phyloP scores from a whole-genome alignment of 2,888 invertebrate genomes.

The Caenorhabditis becei region DNA sequence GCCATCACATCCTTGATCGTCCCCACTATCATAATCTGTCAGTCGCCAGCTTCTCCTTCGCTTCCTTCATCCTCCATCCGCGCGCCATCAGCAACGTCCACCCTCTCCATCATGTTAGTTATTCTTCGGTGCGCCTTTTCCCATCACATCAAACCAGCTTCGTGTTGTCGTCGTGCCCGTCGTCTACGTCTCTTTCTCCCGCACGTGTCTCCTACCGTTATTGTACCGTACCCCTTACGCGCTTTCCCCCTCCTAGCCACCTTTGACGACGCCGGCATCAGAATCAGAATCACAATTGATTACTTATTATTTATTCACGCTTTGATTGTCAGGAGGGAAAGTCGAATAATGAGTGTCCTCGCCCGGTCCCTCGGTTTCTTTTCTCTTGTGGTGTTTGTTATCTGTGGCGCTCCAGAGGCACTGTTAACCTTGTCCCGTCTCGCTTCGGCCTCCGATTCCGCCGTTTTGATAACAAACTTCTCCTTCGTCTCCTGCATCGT shows the following conservation, averaged over 20 bases:
- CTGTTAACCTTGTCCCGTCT: constrained; percentile 49
- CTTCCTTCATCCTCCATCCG: constrained; percentile 29
- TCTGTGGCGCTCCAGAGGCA: constrained; percentile 27
- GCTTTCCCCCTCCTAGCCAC: constrained; percentile 18
- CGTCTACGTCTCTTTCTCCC: constrained; percentile 27
- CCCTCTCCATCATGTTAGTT: constrained; percentile 59
- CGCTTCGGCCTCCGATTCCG: constrained; percentile 26
- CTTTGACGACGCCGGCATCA: constrained; percentile 27
- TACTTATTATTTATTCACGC: constrained; percentile 51
- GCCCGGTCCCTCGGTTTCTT: background rate
- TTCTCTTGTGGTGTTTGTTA: constrained; percentile 22
- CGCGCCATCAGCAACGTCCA: constrained; percentile 23
- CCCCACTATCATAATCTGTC: constrained; percentile 54
- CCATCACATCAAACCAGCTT: constrained; percentile 59
- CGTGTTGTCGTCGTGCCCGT: constrained; percentile 32
- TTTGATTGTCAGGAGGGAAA: constrained; percentile 32
- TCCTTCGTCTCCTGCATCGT: constrained; percentile 6
- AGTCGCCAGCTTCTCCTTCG: constrained; percentile 36
- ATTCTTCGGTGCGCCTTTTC: constrained; percentile 54
- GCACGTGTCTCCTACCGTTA: constrained; percentile 41
- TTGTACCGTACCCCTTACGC: constrained; percentile 56
- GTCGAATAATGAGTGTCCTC: constrained; percentile 21
- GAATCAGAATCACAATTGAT: constrained; percentile 55
- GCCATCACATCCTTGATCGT: constrained; percentile 41
- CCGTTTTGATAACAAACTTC: constrained; percentile 53